A percentile compares a stretch with the other conserved stretches of the same genome.
These are phyloP conservation scores for Diuraphis noxia DNA, from an alignment of 1,140 invertebrate genomes.

Conservation along the genomic window DNA sequence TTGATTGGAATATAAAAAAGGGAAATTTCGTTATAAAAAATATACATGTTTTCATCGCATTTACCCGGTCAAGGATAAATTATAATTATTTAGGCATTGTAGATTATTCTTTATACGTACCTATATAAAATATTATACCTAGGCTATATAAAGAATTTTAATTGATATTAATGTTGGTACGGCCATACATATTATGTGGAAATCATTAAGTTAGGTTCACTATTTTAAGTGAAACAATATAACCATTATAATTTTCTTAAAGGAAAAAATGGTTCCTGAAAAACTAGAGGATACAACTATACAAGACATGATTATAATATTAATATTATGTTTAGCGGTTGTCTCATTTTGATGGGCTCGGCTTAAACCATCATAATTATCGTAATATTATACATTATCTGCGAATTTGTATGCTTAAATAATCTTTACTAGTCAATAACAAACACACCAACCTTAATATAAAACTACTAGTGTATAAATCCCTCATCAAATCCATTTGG, in stretches of 20 bases:
- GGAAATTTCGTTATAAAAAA: background rate
- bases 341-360: background rate
- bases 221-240: background rate
- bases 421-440: too few species aligned
- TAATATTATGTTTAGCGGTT: background rate
- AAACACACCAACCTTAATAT: too few species aligned
- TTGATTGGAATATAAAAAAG: background rate
- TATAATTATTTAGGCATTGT: background rate
- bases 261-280: background rate
- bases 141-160: background rate
- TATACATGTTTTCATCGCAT: background rate
- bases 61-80: background rate
- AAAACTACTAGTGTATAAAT: too few species aligned
- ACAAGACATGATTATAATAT: background rate
- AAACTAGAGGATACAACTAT: slow-evolving; percentile 1
- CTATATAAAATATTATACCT: background rate
- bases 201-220: background rate
- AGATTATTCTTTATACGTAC: background rate
- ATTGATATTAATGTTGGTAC: background rate
- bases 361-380: background rate
- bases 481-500: too few species aligned
- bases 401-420: too few species aligned
- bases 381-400: too few species aligned
- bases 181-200: background rate
- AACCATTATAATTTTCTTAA: background rate